These are phyloP conservation scores for Sisyra nigra DNA, from an alignment of 2,888 invertebrate genomes.

Conservation along the genomic window DNA sequence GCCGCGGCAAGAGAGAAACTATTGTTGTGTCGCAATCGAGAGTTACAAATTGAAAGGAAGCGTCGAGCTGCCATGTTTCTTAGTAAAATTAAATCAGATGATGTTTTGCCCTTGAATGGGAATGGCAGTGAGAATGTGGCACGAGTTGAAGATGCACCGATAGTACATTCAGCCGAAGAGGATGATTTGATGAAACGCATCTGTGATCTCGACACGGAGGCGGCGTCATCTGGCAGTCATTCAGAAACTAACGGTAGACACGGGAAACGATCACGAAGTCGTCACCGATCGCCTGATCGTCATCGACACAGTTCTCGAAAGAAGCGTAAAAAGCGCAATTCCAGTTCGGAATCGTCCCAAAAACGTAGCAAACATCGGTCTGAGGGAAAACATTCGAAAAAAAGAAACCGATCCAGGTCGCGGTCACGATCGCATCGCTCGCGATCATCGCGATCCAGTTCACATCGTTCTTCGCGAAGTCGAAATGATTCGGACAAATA, in stretches of 20 bases:
- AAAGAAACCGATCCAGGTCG: slow-evolving; percentile 18
- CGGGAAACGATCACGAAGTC: not conserved
- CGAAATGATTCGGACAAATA: not conserved
- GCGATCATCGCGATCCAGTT: not conserved
- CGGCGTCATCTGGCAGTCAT: not conserved
- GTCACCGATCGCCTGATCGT: not conserved
- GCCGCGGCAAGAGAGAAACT: slow-evolving; percentile 38
- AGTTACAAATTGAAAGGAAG: slow-evolving; percentile 54
- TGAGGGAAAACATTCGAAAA: slow-evolving; percentile 21
- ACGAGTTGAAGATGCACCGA: slow-evolving; percentile 11
- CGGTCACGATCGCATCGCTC: slow-evolving; percentile 8
- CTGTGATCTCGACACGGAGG: slow-evolving; percentile 2
- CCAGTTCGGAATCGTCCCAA: slow-evolving; percentile 1
- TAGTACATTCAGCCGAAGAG: slow-evolving; percentile 5
- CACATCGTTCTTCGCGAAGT: not conserved
- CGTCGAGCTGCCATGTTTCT: slow-evolving; percentile 67
- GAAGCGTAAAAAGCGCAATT: slow-evolving; percentile 3
- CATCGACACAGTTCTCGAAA: slow-evolving; percentile 1
- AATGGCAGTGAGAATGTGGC: slow-evolving; percentile 24
- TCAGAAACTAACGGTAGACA: not conserved
- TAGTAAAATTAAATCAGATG: slow-evolving; percentile 24
- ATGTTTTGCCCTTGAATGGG: slow-evolving; percentile 19
- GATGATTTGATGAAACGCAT: slow-evolving; percentile 8
- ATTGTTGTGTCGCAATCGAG: slow-evolving; percentile 31
- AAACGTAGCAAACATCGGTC: slow-evolving; percentile 6